phyloP scores from a whole-genome alignment of 2,113 vertebrate genomes.

The Paramisgurnus dabryanus region DNA sequence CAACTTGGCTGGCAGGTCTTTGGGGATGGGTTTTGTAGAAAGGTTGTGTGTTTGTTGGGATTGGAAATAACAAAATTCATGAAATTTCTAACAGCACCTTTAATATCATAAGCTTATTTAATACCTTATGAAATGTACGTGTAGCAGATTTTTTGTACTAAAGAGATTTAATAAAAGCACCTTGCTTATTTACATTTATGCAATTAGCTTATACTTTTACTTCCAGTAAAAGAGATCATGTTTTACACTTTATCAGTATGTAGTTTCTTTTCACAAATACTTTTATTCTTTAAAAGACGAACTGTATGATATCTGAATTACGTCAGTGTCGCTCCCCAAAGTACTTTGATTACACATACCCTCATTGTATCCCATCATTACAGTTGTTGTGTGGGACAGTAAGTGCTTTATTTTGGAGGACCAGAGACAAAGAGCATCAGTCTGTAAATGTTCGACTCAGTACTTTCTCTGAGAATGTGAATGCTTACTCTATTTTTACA shows the following conservation, averaged over 20 bases:
- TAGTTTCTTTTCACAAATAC: not conserved
- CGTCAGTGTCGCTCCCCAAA: not conserved
- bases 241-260: not conserved
- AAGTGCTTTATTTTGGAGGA: constrained; percentile 44
- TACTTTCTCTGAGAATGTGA: constrained; percentile 30
- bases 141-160: no score
- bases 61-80: no score
- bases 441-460: constrained; percentile 5
- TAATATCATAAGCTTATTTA: no score
- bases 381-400: constrained; percentile 31
- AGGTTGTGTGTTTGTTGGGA: no score
- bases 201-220: not conserved
- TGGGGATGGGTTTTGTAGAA: no score
- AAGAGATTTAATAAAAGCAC: no score
- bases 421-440: constrained; percentile 40
- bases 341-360: not conserved
- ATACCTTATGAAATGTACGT: no score
- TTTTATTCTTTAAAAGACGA: not conserved
- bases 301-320: not conserved
- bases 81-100: no score
- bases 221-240: not conserved
- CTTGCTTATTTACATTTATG: not conserved
- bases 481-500: constrained; percentile 20
- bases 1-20: no score
- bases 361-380: constrained; percentile 34